These are phyloP conservation scores for Syngnathoides biaculeatus DNA, from an alignment of 2,113 vertebrate genomes.

Conservation along the genomic window DNA sequence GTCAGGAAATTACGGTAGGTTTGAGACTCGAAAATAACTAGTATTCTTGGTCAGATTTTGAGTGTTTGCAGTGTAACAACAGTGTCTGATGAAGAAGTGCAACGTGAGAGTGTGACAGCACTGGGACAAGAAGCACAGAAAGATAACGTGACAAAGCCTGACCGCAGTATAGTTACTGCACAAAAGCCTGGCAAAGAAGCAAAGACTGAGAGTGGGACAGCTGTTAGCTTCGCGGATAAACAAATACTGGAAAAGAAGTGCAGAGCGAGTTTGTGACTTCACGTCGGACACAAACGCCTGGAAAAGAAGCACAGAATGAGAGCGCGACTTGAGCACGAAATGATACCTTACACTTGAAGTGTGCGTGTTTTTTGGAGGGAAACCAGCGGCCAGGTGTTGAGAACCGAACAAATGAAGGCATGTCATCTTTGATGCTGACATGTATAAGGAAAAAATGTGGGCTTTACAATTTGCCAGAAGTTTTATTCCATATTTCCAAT, in stretches of 20 bases:
- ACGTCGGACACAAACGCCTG: background rate
- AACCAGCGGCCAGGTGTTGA: slow-evolving; percentile 23
- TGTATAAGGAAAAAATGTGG: slow-evolving; percentile 27
- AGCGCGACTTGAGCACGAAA: background rate
- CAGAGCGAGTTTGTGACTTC: background rate
- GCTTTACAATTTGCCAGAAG: slow-evolving; percentile 40
- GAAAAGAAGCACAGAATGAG: background rate
- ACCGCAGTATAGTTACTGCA: too few relatives aligned
- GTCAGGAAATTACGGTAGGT: too few relatives aligned
- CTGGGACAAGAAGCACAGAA: too few relatives aligned
- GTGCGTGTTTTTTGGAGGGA: background rate
- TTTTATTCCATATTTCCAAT: slow-evolving; percentile 45
- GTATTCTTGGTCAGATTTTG: too few relatives aligned
- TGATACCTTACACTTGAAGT: background rate
- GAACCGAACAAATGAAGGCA: slow-evolving; percentile 26
- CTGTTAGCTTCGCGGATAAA: too few relatives aligned
- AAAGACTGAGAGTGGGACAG: too few relatives aligned
- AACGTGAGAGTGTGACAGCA: too few relatives aligned
- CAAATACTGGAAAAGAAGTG: background rate
- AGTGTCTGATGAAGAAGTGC: too few relatives aligned
- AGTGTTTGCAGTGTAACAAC: too few relatives aligned
- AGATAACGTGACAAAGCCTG: too few relatives aligned
- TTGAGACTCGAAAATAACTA: too few relatives aligned
- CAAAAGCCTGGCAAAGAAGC: too few relatives aligned
- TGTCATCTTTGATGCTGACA: slow-evolving; percentile 31